Base-by-base conservation (phyloP, 2,113 vertebrate genomes). In the Serinus canaria region DNA sequence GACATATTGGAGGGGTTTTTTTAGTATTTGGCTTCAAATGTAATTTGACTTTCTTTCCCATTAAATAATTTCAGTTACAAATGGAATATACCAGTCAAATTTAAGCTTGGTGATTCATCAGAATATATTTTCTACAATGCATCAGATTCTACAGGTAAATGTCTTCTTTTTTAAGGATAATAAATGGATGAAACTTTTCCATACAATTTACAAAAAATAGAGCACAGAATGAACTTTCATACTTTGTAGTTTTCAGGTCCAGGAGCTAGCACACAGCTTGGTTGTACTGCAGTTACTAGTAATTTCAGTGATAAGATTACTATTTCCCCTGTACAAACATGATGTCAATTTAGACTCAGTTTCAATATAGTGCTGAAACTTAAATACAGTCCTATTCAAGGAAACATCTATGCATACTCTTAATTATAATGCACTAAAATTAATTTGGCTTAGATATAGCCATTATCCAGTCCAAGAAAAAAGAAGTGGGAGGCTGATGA, bases 61-160 rank as follows among this genome's bases (percentile, higher is more conserved):
- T 86, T 93, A 95, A 83, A 59, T 92, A 44, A 92, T 93, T 97
- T 77, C 97, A 99, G 99, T 39, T 99, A 99, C 96, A 99, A 92
- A 70, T 99, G 99, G 99, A 99, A 98, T 59, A 98, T 99, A 95
- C 99, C 99, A 85, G 95, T 99, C 80, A 98, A 97, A 96, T 99
- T 97, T 98, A 87, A 75, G 28, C 67, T 95, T 82, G 98, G 83
- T 41, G 64, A 4, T 94, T 53, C 30, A 85, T 53, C 24, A 49
- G 1, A 1, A 25, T 79, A 73, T 41, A 7, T 3, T 25, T 41
- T 99, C 58, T 99, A 99, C 97, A 80, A 98, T 15, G 95, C 86
- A 78, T 97, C 79, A 66, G 25, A 87, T n/a, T 7, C 91, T 94
- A 37, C 15, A 97, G 99, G 99, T 99, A 98, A 95, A 73, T 35